Evolutionary conservation across 2,888 invertebrate species (phyloP).

Genomic region (Antheraea yamamai): DNA sequence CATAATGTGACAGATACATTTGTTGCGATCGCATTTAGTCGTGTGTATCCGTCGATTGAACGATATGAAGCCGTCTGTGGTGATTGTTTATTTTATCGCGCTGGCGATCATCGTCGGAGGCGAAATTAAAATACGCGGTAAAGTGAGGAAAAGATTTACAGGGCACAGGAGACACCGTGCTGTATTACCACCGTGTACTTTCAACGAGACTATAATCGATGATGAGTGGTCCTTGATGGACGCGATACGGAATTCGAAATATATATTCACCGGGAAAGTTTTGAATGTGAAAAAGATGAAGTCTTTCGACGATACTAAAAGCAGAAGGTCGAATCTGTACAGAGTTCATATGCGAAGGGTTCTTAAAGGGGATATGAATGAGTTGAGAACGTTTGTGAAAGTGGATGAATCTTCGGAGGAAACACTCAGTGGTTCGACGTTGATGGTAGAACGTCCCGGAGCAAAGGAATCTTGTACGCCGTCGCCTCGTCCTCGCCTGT

Average conservation of each 20-base stretch:
- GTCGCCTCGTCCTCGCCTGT: conserved; percentile 70
- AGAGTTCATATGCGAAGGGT: conserved; percentile 72
- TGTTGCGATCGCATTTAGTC: conserved; percentile 60
- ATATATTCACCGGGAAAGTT: conserved; percentile 79
- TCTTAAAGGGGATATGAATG: conserved; percentile 71
- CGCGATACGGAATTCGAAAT: conserved; percentile 76
- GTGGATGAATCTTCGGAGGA: conserved; percentile 58
- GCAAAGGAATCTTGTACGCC: conserved; percentile 69
- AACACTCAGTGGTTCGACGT: conserved; percentile 66
- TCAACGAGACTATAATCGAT: conserved; percentile 77
- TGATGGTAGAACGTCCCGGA: conserved; percentile 62
- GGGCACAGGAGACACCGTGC: conserved; percentile 69
- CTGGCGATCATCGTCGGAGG: conserved; percentile 66
- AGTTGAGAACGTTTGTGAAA: conserved; percentile 64
- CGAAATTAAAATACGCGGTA: conserved; percentile 75
- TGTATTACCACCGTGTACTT: conserved; percentile 70
- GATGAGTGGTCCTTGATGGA: conserved; percentile 78
- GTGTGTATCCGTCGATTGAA: conserved; percentile 62
- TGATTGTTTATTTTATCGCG: conserved; percentile 74
- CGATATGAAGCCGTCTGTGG: conserved; percentile 68
- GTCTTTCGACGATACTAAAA: conserved; percentile 48
- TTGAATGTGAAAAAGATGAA: conserved; percentile 70
- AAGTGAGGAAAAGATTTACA: conserved; percentile 73
- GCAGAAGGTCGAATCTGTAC: conserved; percentile 70
- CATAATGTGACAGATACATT: conserved; percentile 79